phyloP scores from a whole-genome alignment of 35 echinoderm and acorn worm species.

The Apostichopus japonicus region DNA sequence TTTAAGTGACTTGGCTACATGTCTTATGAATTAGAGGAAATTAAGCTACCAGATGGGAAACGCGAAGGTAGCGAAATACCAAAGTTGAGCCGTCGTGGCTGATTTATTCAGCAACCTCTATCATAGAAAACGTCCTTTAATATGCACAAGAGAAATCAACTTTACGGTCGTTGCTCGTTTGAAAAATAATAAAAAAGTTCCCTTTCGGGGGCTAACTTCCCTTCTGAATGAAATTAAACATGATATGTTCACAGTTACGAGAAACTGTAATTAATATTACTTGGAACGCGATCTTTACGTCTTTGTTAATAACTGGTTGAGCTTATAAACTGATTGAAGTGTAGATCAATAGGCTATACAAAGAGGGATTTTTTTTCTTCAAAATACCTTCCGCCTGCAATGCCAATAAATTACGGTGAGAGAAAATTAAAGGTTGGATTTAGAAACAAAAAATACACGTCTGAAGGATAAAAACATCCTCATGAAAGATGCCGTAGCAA shows the following conservation, averaged over 20 bases:
- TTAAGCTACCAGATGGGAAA: conserved; percentile 40
- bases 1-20: conserved; percentile 14
- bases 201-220: neutral
- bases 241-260: neutral
- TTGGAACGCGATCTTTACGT: neutral
- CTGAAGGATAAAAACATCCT: too few species aligned
- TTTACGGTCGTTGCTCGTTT: conserved; percentile 11
- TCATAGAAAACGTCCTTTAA: conserved; percentile 2
- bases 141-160: conserved; percentile 25
- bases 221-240: conserved; percentile 30
- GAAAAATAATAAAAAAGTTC: conserved; percentile 24
- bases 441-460: too few species aligned
- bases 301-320: neutral
- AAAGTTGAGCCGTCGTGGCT: conserved; percentile 33
- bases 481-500: too few species aligned
- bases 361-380: neutral
- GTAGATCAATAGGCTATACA: neutral
- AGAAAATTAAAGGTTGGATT: too few species aligned
- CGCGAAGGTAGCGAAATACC: neutral
- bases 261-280: neutral
- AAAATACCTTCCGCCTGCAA: neutral
- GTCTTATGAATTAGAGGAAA: conserved; percentile 36
- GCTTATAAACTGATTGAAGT: neutral
- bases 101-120: conserved; percentile 19
- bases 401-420: too few species aligned